Evolutionary conservation across 2,797 vertebrate species (phyloP).

Genomic region (Melanotaenia boesemani): DNA sequence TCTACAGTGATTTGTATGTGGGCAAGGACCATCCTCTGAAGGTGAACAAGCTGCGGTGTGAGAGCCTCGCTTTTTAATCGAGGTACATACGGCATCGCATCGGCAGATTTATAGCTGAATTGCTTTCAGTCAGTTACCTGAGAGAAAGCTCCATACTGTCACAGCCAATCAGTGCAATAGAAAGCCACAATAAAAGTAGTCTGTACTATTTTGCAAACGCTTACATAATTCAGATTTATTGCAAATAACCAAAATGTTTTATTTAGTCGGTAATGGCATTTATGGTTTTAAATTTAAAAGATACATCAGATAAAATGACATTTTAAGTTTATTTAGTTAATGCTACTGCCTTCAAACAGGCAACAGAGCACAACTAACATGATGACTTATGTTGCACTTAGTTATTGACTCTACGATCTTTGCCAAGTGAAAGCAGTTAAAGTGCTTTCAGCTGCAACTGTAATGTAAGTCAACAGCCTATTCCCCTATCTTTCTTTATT

Average conservation of each 20-base stretch:
- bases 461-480: conserved; percentile 69
- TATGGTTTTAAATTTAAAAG: neutral
- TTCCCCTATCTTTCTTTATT: conserved; percentile 69
- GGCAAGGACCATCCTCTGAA: conserved; percentile 49
- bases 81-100: conserved; percentile 38
- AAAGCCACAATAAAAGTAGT: conserved; percentile 5
- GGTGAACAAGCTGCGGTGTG: conserved; percentile 40
- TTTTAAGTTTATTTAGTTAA: neutral
- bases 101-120: conserved; percentile 52
- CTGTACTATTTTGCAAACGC: neutral
- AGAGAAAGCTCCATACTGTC: conserved; percentile 21
- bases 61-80: conserved; percentile 60
- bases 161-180: conserved; percentile 8
- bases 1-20: conserved; percentile 50
- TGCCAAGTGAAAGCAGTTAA: conserved; percentile 63
- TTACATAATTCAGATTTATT: neutral
- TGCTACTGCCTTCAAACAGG: conserved; percentile 9
- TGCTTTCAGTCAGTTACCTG: conserved; percentile 50
- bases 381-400: conserved; percentile 37
- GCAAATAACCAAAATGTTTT: conserved; percentile 2
- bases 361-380: conserved; percentile 21
- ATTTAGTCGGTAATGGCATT: neutral
- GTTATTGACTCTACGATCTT: conserved; percentile 49
- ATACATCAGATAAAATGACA: conserved; percentile 8
- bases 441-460: conserved; percentile 64